Evolutionary conservation across 2,797 vertebrate genomes (phyloP), one percentile per base, ranked within the genome.

Genomic region (Odontamblyopus rebecca): DNA sequence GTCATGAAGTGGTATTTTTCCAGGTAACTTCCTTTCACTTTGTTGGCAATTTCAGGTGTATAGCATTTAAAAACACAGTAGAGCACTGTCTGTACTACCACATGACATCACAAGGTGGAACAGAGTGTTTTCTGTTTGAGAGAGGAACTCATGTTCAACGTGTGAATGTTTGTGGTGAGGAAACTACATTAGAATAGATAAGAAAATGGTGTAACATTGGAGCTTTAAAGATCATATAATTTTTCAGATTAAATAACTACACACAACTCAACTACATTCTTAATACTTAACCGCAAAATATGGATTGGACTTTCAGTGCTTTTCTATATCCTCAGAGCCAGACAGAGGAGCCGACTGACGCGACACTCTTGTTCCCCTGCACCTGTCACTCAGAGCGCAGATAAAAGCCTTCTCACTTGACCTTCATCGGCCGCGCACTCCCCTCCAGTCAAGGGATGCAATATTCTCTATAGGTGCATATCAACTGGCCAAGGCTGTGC

Each of bases 401-500:
- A 85, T 76, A 69, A 82, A 78, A 76, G 19, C 65, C 68, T 73
- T 75, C 53, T 30, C 69, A 74, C 74, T 76, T 87, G 82, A 84
- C 81, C 87, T 87, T 85, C 77, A 77, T 16, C 35, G 35, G 60
- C 57, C 0, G 38, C 59, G 38, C 61, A 69, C 5, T 32, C 27
- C 71, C 67, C 73, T 73, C 67, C 69, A 72, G 76, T 67, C 11
- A 0, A 56, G 70, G 61, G 69, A 81, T 60, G 60, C 53, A 68
- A 67, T 77, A 79, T 80, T 77, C 86, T 81, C 78, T 83, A 51
- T 73, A 74, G 80, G 83, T 68, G 69, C 70, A 72, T 76, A 82
- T 82, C 74, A 82, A 66, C 72, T 73, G 5, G 67, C 71, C 67
- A 63, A 74, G 71, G 66, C 73, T 19, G 23, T 27, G 0, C 61